Conservation (phyloP, 2,797 vertebrate genomes). For the Xerus rutilus region DNA sequence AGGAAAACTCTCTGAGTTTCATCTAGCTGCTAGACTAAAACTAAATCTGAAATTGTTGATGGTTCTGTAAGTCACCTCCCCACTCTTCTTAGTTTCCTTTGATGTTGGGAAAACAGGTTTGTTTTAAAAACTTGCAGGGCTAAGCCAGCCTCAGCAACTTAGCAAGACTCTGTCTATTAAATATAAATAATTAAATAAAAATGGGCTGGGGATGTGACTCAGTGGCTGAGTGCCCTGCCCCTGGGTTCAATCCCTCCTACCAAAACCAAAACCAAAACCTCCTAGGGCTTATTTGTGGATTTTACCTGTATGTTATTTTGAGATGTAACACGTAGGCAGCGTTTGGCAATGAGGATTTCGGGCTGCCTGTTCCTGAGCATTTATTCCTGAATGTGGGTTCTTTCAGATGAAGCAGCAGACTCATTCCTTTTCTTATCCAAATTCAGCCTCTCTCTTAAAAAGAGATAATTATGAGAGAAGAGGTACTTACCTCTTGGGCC, state of each 20-base stretch:
- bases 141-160: no score
- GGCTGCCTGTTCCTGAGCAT: not conserved
- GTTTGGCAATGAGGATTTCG: not conserved
- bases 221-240: no score
- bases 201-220: no score
- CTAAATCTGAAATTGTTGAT: not conserved
- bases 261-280: no score
- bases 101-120: not conserved
- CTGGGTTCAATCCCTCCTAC: no score
- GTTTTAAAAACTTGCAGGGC: not conserved
- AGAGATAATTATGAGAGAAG: not conserved
- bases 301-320: conserved; percentile 8
- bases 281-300: not conserved
- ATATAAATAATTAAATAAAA: no score
- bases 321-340: not conserved
- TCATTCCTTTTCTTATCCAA: not conserved
- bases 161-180: no score
- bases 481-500: not conserved
- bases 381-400: not conserved
- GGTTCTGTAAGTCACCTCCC: not conserved
- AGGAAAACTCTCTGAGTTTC: not conserved
- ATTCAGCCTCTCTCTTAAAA: not conserved
- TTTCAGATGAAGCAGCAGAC: not conserved
- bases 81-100: not conserved
- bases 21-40: not conserved